These are phyloP conservation scores for Spongilla lacustris DNA, from an alignment of 37 sponge, comb jelly and placozoan species.

Conservation along the genomic window DNA sequence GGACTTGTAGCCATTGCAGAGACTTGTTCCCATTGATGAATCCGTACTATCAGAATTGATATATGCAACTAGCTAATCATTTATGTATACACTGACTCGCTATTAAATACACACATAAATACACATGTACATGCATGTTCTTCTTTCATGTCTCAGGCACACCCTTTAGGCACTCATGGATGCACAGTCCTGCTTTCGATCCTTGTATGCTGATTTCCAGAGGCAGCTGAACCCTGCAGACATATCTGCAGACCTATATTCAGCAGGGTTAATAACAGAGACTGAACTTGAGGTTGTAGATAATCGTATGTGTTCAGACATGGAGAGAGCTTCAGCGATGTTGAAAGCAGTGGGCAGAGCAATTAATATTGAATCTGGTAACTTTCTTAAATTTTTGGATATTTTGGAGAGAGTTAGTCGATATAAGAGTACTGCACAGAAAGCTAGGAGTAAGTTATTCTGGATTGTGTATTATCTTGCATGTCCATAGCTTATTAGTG, in stretches of 20 bases:
- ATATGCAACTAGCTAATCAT: no score
- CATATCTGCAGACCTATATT: not conserved
- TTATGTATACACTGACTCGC: no score
- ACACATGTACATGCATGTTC: not conserved
- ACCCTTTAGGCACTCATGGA: not conserved
- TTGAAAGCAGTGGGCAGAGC: not conserved
- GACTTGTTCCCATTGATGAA: no score
- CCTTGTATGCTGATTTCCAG: not conserved
- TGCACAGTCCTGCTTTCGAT: not conserved
- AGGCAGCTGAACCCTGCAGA: not conserved
- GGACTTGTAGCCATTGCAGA: no score
- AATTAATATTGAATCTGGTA: not conserved
- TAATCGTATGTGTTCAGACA: not conserved
- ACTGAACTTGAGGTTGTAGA: not conserved
- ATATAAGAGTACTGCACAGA: not conserved
- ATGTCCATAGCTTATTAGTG: no score
- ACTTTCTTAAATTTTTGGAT: not conserved
- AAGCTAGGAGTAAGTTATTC: not conserved
- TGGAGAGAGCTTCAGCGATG: not conserved
- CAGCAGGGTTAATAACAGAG: not conserved
- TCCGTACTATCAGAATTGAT: no score
- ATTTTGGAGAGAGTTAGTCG: not conserved
- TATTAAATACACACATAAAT: not conserved
- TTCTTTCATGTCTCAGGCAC: not conserved
- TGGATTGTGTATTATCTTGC: no score